Conservation (phyloP, 1,140 invertebrate species). For the Penaeus indicus region DNA sequence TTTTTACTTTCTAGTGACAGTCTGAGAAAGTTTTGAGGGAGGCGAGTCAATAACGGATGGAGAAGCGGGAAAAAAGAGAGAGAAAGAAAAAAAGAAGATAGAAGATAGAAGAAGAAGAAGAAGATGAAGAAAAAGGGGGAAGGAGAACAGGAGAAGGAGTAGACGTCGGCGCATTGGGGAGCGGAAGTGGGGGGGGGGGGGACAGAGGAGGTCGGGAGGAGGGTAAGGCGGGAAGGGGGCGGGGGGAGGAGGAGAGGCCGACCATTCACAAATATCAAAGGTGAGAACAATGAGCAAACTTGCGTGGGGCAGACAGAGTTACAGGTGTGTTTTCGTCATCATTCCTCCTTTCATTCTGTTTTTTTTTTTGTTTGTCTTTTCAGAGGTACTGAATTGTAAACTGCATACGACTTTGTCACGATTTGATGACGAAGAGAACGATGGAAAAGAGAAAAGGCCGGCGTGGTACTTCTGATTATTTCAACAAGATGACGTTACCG, state of each 20-base stretch:
- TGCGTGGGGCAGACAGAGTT: too few species aligned
- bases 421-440: too few species aligned
- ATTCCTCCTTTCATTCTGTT: too few species aligned
- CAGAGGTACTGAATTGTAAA: too few species aligned
- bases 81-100: neutral
- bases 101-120: neutral
- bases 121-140: too few species aligned
- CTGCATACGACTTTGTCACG: too few species aligned
- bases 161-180: neutral
- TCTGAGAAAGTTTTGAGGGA: neutral
- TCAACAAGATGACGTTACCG: too few species aligned
- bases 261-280: slow-evolving; percentile 36
- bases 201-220: neutral
- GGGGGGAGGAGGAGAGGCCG: neutral
- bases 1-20: neutral
- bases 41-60: neutral
- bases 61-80: neutral
- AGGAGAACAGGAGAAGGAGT: too few species aligned
- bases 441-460: too few species aligned
- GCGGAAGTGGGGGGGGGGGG: neutral
- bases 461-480: too few species aligned
- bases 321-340: too few species aligned
- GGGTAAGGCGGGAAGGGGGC: neutral
- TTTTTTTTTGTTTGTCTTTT: too few species aligned
- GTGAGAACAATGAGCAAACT: slow-evolving; percentile 12